These are phyloP conservation scores for Nycticryphes semicollaris DNA, from an alignment of 2,113 vertebrate genomes.

Conservation along the genomic window DNA sequence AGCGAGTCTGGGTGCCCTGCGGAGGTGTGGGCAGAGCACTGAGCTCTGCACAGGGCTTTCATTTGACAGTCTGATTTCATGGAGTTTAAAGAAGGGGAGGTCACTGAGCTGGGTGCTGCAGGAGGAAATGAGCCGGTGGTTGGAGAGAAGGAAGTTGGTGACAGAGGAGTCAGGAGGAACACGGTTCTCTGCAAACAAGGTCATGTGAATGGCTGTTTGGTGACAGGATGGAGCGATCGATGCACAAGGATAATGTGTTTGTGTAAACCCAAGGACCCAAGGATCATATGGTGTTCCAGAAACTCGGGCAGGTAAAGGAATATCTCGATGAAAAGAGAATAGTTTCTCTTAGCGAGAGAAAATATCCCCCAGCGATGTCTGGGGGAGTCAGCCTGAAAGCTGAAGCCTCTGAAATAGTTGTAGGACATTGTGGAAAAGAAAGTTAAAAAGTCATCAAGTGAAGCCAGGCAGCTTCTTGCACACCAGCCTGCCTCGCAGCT, in stretches of 20 bases:
- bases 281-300: too few species aligned
- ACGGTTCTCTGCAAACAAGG: neutral
- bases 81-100: neutral
- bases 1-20: neutral
- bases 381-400: neutral
- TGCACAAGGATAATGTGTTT: neutral
- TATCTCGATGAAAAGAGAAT: too few species aligned
- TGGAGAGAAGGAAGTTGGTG: neutral
- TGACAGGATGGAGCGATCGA: constrained; percentile 13
- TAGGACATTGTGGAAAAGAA: neutral
- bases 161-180: neutral
- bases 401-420: neutral
- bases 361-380: neutral
- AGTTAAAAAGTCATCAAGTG: neutral
- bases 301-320: too few species aligned
- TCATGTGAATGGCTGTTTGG: neutral
- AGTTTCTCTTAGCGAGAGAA: too few species aligned
- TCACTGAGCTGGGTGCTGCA: neutral
- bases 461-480: neutral
- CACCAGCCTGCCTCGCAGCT: fast-evolving
- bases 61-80: neutral
- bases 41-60: neutral
- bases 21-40: neutral
- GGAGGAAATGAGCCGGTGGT: neutral
- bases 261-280: too few species aligned